Percentiles rank a stretch among this genome's conserved stretches.
These are phyloP conservation scores for Rissa tridactyla DNA, from an alignment of 2,113 vertebrate genomes.

Conservation along the genomic window DNA sequence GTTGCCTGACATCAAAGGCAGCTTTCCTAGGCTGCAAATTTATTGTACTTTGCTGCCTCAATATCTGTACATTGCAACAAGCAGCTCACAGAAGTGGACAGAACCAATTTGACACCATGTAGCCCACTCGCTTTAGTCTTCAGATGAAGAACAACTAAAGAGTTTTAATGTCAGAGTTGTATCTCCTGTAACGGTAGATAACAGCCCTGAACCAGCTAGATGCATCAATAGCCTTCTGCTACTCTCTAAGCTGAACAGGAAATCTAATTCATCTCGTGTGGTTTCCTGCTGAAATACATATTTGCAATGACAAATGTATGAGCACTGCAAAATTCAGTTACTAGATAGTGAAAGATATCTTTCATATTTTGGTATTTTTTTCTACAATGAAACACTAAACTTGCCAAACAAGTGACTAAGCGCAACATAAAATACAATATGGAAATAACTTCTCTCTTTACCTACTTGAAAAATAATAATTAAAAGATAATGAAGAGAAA, in stretches of 20 bases:
- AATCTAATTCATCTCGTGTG: slow-evolving; percentile 60
- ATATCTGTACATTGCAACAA: not conserved
- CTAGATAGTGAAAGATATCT: not conserved
- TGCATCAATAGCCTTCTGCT: slow-evolving; percentile 5
- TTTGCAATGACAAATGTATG: slow-evolving; percentile 32
- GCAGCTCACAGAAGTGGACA: not conserved
- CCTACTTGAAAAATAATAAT: not conserved
- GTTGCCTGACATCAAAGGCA: slow-evolving; percentile 27
- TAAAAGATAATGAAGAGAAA: not conserved
- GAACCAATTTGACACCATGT: slow-evolving; percentile 10
- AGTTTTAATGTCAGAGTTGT: slow-evolving; percentile 9
- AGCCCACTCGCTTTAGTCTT: slow-evolving; percentile 9
- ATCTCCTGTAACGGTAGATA: slow-evolving; percentile 22
- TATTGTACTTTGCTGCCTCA: not conserved
- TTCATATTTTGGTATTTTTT: not conserved
- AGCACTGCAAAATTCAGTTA: slow-evolving; percentile 24
- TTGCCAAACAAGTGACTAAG: not conserved
- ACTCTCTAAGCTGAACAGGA: slow-evolving; percentile 57
- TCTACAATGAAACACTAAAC: not conserved
- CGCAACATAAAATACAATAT: not conserved
- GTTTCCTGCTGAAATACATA: slow-evolving; percentile 52
- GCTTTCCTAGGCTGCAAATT: not conserved
- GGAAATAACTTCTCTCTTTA: not conserved
- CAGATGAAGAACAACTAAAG: not conserved
- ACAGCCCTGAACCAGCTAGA: not conserved